Evolutionary conservation across 2,113 vertebrate genomes (phyloP).

Genomic region (Pelobates fuscus): DNA sequence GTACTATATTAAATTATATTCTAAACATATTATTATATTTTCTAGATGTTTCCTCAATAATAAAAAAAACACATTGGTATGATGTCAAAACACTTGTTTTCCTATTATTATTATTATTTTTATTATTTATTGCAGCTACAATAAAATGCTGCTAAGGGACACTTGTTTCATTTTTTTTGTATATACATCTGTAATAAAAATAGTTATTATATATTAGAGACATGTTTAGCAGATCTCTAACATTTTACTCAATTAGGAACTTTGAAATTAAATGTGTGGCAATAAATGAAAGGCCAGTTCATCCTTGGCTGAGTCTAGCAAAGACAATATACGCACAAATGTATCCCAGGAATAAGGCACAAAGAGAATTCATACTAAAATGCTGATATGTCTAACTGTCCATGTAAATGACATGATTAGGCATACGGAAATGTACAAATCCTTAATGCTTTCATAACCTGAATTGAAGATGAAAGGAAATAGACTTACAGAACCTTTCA

Average conservation of each 20-base stretch:
- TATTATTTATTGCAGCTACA: too few species aligned
- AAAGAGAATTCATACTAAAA: slow-evolving; percentile 58
- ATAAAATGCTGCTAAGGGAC: not conserved
- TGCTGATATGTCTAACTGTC: slow-evolving; percentile 58
- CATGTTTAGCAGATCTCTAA: slow-evolving; percentile 66
- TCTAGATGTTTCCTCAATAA: too few species aligned
- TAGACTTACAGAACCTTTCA: too few species aligned
- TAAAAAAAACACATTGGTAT: too few species aligned
- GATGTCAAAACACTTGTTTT: too few species aligned
- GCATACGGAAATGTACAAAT: slow-evolving; percentile 60
- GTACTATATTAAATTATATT: too few species aligned
- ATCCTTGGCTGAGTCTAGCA: slow-evolving; percentile 69
- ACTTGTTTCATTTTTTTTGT: slow-evolving; percentile 13
- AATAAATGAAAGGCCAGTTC: slow-evolving; percentile 79
- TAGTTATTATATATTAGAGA: slow-evolving; percentile 65
- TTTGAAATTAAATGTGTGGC: slow-evolving; percentile 77
- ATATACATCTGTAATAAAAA: slow-evolving; percentile 60
- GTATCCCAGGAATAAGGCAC: slow-evolving; percentile 60
- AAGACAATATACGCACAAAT: slow-evolving; percentile 64
- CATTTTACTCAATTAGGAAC: slow-evolving; percentile 73
- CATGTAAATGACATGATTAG: slow-evolving; percentile 64
- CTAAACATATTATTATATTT: too few species aligned
- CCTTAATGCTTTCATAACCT: slow-evolving; percentile 37
- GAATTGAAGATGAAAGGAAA: slow-evolving; percentile 24
- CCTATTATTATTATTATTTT: too few species aligned